Base-by-base conservation (phyloP, 2,797 vertebrate species). In the Balearica regulorum region DNA sequence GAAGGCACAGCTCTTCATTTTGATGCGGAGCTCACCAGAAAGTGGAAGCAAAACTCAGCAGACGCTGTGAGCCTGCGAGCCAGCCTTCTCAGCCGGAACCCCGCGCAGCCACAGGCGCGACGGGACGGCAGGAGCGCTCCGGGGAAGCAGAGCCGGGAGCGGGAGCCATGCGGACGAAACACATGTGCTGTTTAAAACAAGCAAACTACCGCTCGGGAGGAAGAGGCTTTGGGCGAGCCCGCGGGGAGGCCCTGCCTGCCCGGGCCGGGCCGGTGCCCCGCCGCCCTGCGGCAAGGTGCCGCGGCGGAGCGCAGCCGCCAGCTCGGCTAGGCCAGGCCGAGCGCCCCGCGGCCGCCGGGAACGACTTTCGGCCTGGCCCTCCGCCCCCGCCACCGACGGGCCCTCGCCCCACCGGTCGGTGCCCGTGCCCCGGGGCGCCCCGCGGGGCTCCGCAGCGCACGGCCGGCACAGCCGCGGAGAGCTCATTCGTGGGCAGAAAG, bases 41-140 rank as follows among this genome's bases (percentile, higher is more conserved):
- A n/a, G 43, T 0, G 72, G n/a, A 7, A 31, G 62, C 35, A 2
- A 2, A 43, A 7, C 57, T 10, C 46, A 1, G 41, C 57, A 9
- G 33, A 4, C 3, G 26, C 39, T 20, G 6, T 2, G 16, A 20
- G 64, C 16, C 39, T 20, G 6, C 2, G 16, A 20, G 64, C 16
- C 62, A 4, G 11, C 13, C 21, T 3, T 13, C 39, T 39, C 39
- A 39, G 39, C 49, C 25, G 35, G 0, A 33, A 44, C 39, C 35
- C 54, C 43, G 33, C 13, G 58, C 58, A 41, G 75, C 25, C 57
- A 3, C 33, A 8, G 20, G 24, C 1, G 71, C 26, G 41, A 49
- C 48, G 44, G 41, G 35, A 6, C 61, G 5, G 4, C 51, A 5
- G 37, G 15, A 57, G 33, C 25, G 46, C n/a, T 1, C 10, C 3